Evolutionary conservation across 2,797 vertebrate species (phyloP), one percentile per base, ranked within the genome.

Genomic region (Spea hammondii): DNA sequence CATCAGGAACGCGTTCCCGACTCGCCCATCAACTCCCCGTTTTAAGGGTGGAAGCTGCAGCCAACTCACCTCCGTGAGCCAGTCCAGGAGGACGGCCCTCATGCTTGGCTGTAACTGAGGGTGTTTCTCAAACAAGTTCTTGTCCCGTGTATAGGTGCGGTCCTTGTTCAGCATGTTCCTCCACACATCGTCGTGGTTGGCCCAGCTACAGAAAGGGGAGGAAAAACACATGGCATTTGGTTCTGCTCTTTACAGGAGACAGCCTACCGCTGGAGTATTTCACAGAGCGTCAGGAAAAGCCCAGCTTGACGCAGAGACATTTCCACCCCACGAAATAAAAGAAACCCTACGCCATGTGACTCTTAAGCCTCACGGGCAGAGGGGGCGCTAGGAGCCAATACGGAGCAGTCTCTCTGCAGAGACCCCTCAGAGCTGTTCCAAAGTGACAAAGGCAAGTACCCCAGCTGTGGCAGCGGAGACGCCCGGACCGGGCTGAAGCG

Each of bases 11-110:
- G 0, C 6, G 51, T 6, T 53, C 51, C 51, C 32, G 2, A 32
- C 32, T 32, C 17, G 17, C 17, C 17, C 1, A 17, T 17, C 17
- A 17, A 17, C 17, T 17, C 17, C 17, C 17, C 17, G 17, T 17
- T 32, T 32, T 32, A 32, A 32, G 32, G 32, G 32, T 32, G 32
- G 32, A 32, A 59, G 32, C 32, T 32, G 32, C 32, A 9, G 11
- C 55, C 64, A 74, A 81, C 94, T 89, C 65, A 98, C 98, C 95
- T 99, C 96, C 94, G 98, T 98, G 9, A 99, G 89, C 97, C 98
- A 99, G 84, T 99, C 97, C 82, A 99, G 90, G 32, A 99, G 95
- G 82, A 99, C 89, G 0, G 95, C 88, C 84, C 98, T 94, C 97
- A 99, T 99, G 86, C 93, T 96, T 47, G 96, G 94, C 88, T 97